Evolutionary conservation across 1,140 invertebrate genomes (phyloP).

Genomic region (Melipona quadrifasciata): DNA sequence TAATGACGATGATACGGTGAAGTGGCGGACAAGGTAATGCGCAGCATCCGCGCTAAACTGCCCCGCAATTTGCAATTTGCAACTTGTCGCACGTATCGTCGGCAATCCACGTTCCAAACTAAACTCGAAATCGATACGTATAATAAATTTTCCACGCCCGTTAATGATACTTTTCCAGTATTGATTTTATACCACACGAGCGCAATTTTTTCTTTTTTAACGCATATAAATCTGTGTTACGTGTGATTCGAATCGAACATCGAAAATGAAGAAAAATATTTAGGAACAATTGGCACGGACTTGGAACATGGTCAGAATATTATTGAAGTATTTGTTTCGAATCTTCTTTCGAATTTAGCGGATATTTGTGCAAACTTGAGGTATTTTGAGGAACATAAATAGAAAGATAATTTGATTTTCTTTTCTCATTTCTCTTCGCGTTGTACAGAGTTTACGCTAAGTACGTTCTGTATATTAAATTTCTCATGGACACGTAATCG

Average conservation of each 20-base stretch:
- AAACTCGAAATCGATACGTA: neutral
- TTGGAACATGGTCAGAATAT: too few species aligned
- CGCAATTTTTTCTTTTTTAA: neutral
- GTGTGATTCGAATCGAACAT: neutral
- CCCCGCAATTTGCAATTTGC: constrained; percentile 28
- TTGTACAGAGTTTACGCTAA: too few species aligned
- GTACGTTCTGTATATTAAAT: too few species aligned
- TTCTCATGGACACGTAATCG: too few species aligned
- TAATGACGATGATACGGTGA: constrained; percentile 62
- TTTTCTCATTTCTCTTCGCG: too few species aligned
- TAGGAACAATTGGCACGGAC: neutral
- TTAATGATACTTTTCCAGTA: neutral
- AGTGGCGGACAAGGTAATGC: constrained; percentile 59
- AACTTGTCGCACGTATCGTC: neutral
- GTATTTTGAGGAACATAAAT: too few species aligned
- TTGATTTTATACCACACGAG: neutral
- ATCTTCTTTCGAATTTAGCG: too few species aligned
- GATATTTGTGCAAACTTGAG: too few species aligned
- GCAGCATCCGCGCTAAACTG: constrained; percentile 61
- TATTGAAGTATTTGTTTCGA: too few species aligned
- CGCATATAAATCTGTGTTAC: neutral
- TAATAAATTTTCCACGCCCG: neutral
- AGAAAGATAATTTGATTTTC: too few species aligned
- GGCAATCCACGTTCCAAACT: neutral
- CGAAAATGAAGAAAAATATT: neutral